A percentile compares a stretch with the other conserved stretches of the same genome.
Evolutionary conservation across 1,140 invertebrate species (phyloP).

Genomic region (Zaprionus camerounensis): DNA sequence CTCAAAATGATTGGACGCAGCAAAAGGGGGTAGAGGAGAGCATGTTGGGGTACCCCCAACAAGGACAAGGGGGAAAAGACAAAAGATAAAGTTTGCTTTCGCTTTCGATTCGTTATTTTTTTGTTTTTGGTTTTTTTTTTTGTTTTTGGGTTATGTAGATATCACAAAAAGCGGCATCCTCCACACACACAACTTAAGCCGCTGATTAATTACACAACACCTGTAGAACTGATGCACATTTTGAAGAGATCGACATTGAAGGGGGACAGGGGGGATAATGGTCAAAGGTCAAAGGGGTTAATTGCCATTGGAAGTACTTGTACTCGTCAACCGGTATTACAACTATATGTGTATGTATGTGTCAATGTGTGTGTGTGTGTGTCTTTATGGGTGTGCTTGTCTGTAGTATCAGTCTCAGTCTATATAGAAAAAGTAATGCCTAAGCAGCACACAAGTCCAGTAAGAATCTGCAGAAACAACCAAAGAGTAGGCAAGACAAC

Average conservation of each 20-base stretch:
- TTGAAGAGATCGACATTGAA: slow-evolving; percentile 8
- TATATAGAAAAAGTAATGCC: slow-evolving; percentile 25
- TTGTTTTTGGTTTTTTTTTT: not conserved
- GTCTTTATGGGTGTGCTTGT: not conserved
- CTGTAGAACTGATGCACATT: slow-evolving; percentile 23
- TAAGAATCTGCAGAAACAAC: slow-evolving; percentile 28
- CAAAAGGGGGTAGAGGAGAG: not conserved
- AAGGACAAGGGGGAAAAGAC: slow-evolving; percentile 13
- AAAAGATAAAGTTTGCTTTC: slow-evolving; percentile 2
- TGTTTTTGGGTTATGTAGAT: slow-evolving; percentile 26
- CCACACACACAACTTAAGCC: slow-evolving; percentile 18
- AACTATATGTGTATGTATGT: slow-evolving; percentile 26
- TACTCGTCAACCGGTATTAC: slow-evolving; percentile 17
- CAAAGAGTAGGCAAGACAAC: slow-evolving; percentile 36
- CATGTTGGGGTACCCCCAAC: too few relatives aligned
- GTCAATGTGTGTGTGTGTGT: slow-evolving; percentile 2
- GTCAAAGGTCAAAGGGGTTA: not conserved
- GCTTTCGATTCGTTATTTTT: not conserved
- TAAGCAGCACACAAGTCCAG: slow-evolving; percentile 14
- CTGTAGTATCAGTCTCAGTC: slow-evolving; percentile 41
- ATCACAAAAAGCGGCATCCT: slow-evolving; percentile 44
- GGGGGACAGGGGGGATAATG: not conserved
- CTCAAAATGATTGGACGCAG: slow-evolving; percentile 7
- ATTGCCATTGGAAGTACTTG: slow-evolving; percentile 28
- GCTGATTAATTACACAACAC: slow-evolving; percentile 28